Evolutionary conservation across 2,113 vertebrate species (phyloP).

Genomic region (Upupa epops): DNA sequence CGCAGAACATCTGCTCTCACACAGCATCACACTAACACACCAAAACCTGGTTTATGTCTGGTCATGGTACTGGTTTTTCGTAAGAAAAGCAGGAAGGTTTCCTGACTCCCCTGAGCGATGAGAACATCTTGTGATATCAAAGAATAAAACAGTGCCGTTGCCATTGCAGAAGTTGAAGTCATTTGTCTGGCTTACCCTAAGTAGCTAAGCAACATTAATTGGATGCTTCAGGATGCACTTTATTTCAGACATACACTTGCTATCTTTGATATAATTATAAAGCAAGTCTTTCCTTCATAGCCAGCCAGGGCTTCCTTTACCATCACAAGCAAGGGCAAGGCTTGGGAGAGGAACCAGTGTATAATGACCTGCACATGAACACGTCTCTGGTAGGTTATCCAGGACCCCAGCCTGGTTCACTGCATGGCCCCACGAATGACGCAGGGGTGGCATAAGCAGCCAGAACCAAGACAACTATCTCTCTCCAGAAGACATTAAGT

Average conservation of each 20-base stretch:
- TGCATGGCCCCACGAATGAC: background rate
- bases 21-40: rapidly evolving
- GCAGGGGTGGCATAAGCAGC: background rate
- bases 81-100: background rate
- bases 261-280: background rate
- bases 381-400: rapidly evolving
- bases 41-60: background rate
- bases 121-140: background rate
- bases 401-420: background rate
- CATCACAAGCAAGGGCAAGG: background rate
- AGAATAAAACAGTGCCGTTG: background rate
- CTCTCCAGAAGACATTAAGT: conserved; percentile 7
- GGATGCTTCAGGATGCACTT: background rate
- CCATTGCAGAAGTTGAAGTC: background rate
- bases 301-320: background rate
- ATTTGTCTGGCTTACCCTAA: background rate
- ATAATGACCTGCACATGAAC: background rate
- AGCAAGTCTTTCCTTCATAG: background rate
- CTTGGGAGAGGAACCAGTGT: background rate
- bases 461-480: background rate
- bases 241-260: background rate
- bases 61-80: background rate
- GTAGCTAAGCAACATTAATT: conserved; percentile 11
- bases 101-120: background rate
- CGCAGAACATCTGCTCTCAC: background rate